A percentile compares a stretch with the other conserved stretches of the same genome.
phyloP scores from a whole-genome alignment of 2,888 invertebrate species.

The Pimpla rufipes region DNA sequence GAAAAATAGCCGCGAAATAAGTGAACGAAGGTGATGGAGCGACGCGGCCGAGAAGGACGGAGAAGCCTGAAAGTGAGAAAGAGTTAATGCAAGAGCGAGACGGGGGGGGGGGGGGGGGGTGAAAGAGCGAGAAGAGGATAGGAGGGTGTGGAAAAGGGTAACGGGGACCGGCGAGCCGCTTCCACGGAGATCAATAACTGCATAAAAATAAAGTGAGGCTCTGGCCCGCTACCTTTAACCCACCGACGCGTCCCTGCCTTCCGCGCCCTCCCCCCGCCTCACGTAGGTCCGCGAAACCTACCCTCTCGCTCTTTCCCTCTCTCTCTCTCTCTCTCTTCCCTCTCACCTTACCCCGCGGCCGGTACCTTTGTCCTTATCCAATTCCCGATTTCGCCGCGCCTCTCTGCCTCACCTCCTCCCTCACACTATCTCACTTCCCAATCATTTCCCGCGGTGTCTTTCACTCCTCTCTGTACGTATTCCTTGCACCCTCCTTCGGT shows the following conservation, averaged over 20 bases:
- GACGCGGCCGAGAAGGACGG: conserved; percentile 48
- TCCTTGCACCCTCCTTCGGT: conserved; percentile 41
- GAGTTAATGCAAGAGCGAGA: conserved; percentile 53
- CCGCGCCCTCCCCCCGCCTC: conserved; percentile 59
- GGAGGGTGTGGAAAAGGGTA: conserved; percentile 77
- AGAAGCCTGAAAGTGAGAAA: conserved; percentile 48
- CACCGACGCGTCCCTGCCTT: conserved; percentile 76
- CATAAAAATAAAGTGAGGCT: conserved; percentile 85
- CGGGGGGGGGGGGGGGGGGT: too few relatives aligned
- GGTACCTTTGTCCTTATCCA: conserved; percentile 32
- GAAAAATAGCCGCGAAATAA: conserved; percentile 63
- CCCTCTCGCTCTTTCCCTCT: conserved; percentile 70
- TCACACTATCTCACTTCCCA: conserved; percentile 42
- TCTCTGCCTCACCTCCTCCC: conserved; percentile 23
- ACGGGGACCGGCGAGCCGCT: conserved; percentile 76
- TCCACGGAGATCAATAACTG: conserved; percentile 85
- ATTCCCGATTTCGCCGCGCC: conserved; percentile 32
- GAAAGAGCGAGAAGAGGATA: conserved; percentile 51
- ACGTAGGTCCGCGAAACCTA: conserved; percentile 65
- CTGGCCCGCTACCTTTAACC: conserved; percentile 85
- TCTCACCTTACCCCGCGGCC: conserved; percentile 49
- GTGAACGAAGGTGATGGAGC: conserved; percentile 64
- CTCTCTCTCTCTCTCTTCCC: conserved; percentile 69
- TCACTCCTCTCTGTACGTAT: conserved; percentile 31
- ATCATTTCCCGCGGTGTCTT: conserved; percentile 59